phyloP scores from a whole-genome alignment of 2,888 invertebrate genomes.

The Drosophila maculinotata region DNA sequence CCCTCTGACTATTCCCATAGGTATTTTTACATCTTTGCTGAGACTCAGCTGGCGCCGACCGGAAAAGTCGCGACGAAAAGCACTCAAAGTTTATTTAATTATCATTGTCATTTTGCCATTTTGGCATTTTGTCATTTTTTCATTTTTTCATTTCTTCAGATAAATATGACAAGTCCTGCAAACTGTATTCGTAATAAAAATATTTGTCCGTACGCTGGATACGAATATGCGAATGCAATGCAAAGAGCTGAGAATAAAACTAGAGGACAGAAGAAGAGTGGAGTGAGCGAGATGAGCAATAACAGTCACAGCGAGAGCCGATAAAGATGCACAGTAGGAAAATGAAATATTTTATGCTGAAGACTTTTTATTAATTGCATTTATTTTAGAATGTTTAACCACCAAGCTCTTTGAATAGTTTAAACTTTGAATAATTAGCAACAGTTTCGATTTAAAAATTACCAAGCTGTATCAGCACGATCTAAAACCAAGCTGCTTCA shows the following conservation, averaged over 20 bases:
- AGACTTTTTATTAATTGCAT: not conserved
- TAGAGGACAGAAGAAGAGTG: not conserved
- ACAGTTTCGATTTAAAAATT: too few species aligned
- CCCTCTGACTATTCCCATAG: slow-evolving; percentile 37
- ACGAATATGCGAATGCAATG: slow-evolving; percentile 18
- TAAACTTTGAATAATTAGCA: too few species aligned
- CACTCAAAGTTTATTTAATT: slow-evolving; percentile 77
- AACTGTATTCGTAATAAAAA: slow-evolving; percentile 35
- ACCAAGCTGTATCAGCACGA: too few species aligned
- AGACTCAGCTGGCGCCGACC: slow-evolving; percentile 47
- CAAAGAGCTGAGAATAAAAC: not conserved
- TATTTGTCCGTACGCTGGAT: slow-evolving; percentile 32
- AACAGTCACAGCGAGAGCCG: too few species aligned
- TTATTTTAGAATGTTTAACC: too few species aligned
- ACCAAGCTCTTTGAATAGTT: too few species aligned
- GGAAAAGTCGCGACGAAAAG: slow-evolving; percentile 64
- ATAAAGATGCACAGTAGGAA: not conserved
- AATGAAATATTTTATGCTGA: not conserved
- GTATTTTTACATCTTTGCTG: slow-evolving; percentile 32
- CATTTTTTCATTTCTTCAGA: slow-evolving; percentile 10
- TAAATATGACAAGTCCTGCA: slow-evolving; percentile 12
- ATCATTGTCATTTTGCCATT: slow-evolving; percentile 64
- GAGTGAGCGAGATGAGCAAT: not conserved
- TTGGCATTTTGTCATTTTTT: slow-evolving; percentile 15
- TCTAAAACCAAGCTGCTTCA: too few species aligned